Conservation (phyloP, 2,113 vertebrate species). For the Rhagologus leucostigma region DNA sequence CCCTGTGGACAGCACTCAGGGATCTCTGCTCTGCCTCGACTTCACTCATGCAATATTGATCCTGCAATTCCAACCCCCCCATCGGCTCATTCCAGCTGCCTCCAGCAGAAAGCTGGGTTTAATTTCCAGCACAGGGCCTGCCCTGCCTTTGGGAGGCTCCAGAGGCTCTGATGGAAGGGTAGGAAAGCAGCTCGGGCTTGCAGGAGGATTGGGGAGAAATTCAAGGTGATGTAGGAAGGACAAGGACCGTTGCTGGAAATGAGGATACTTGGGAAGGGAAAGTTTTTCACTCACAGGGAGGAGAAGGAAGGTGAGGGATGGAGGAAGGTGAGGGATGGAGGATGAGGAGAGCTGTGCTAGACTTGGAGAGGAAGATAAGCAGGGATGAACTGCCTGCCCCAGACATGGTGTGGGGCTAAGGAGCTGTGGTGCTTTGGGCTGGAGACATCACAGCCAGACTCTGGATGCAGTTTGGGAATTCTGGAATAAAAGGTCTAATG, state of each 20-base stretch:
- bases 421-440: neutral
- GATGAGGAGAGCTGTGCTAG: neutral
- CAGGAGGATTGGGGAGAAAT: neutral
- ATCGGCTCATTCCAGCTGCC: neutral
- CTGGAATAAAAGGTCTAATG: neutral
- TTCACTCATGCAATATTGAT: neutral
- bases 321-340: neutral
- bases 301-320: neutral
- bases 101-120: neutral
- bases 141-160: neutral
- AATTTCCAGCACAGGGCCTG: neutral
- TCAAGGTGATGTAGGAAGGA: neutral
- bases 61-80: neutral
- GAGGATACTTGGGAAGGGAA: neutral
- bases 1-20: neutral
- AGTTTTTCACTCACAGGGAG: neutral
- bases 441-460: fast-evolving
- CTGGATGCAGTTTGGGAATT: neutral
- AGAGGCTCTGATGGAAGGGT: fast-evolving
- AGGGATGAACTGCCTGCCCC: neutral
- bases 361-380: neutral
- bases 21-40: neutral
- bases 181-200: neutral
- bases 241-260: neutral
- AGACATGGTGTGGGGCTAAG: fast-evolving